Percentiles rank a stretch among this genome's conserved stretches.
Evolutionary conservation across 2,888 invertebrate species (phyloP).

Genomic region (Lissonota sp.): DNA sequence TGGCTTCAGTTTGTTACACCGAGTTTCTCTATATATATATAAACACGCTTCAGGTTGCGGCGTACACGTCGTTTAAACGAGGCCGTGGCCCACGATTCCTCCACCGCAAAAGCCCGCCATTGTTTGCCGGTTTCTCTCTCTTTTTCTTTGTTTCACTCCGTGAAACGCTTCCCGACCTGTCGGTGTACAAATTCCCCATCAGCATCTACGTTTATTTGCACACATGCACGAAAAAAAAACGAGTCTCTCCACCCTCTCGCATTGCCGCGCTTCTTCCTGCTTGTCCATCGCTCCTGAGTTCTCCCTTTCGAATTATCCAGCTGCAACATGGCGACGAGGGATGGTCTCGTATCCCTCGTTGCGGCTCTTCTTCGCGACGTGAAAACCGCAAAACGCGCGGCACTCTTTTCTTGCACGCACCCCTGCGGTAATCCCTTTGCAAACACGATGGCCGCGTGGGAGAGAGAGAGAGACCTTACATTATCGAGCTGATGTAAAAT

Average conservation of each 20-base stretch:
- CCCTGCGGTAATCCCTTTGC: conserved; percentile 58
- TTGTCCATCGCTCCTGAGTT: too few species aligned
- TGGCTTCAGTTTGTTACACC: conserved; percentile 15
- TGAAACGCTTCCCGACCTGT: conserved; percentile 23
- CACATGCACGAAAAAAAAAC: background rate
- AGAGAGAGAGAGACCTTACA: conserved; percentile 1
- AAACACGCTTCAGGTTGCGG: conserved; percentile 19
- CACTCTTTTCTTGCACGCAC: conserved; percentile 7
- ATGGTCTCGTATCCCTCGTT: background rate
- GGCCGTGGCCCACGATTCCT: conserved; percentile 69
- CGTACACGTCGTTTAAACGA: conserved; percentile 67
- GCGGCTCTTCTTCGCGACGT: background rate
- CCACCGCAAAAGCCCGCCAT: conserved; percentile 64
- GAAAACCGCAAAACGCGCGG: conserved; percentile 14
- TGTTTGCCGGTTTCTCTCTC: conserved; percentile 46
- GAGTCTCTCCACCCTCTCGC: conserved; percentile 38
- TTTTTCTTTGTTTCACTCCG: conserved; percentile 17
- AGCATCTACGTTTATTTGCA: conserved; percentile 12
- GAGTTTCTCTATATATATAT: conserved; percentile 1
- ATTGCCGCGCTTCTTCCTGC: conserved; percentile 19
- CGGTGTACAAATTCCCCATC: conserved; percentile 49
- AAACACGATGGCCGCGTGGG: conserved; percentile 54
- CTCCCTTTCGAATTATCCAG: conserved; percentile 28
- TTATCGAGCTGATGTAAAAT: too few species aligned
- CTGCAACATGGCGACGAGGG: conserved; percentile 42